Percentiles rank a stretch among this genome's conserved stretches.
Conservation (phyloP, 2,113 vertebrate species). For the Menidia beryllina region DNA sequence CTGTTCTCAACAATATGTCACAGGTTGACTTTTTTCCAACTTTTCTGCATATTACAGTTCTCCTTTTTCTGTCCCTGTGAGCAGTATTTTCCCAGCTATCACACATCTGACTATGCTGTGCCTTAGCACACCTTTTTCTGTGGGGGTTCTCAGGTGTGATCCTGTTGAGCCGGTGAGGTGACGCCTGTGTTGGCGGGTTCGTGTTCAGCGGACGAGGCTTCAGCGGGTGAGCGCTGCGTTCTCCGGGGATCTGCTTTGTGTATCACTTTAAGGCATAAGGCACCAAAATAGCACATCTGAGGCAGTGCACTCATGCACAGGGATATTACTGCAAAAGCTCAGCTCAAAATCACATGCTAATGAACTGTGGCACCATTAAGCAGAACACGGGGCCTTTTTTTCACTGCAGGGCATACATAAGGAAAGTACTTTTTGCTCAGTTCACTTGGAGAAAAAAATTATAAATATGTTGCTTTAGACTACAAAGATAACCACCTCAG, state of each 20-base stretch:
- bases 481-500: slow-evolving; percentile 14
- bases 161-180: neutral
- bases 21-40: slow-evolving; percentile 1
- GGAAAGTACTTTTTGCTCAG: slow-evolving; percentile 40
- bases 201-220: slow-evolving; percentile 21
- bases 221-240: neutral
- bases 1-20: neutral
- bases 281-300: slow-evolving; percentile 36
- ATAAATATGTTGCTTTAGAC: slow-evolving; percentile 34
- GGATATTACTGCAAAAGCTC: slow-evolving; percentile 33
- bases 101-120: neutral
- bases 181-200: neutral
- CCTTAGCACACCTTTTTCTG: neutral
- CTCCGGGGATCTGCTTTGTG: slow-evolving; percentile 4
- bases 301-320: slow-evolving; percentile 18
- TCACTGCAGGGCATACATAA: slow-evolving; percentile 48
- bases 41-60: neutral
- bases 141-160: neutral
- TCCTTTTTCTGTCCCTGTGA: neutral
- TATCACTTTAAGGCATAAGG: slow-evolving; percentile 22
- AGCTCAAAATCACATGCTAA: slow-evolving; percentile 52
- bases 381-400: slow-evolving; percentile 35
- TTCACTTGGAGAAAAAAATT: slow-evolving; percentile 39
- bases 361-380: slow-evolving; percentile 65
- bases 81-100: neutral